Percentiles rank a stretch among this genome's conserved stretches.
These are phyloP conservation scores for Ephestia elutella DNA, from an alignment of 1,140 invertebrate species.

Conservation along the genomic window DNA sequence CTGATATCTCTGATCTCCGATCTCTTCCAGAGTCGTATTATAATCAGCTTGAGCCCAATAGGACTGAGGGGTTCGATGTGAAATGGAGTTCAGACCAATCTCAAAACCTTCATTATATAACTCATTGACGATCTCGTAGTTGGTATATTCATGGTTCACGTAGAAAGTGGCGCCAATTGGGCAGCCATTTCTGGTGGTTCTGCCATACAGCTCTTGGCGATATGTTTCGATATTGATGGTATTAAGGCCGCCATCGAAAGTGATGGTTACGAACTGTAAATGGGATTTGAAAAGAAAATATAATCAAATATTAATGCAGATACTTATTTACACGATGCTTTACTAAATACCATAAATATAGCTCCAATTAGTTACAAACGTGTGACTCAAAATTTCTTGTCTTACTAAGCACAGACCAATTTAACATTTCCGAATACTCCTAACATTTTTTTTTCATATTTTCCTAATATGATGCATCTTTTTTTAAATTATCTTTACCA, in stretches of 20 bases:
- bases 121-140: constrained; percentile 79
- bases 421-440: too few relatives aligned
- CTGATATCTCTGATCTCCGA: constrained; percentile 74
- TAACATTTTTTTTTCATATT: too few relatives aligned
- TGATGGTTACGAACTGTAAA: constrained; percentile 67
- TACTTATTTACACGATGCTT: too few relatives aligned
- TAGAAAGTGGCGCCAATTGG: constrained; percentile 78
- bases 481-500: too few relatives aligned
- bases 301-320: too few relatives aligned
- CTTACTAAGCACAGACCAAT: too few relatives aligned
- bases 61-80: constrained; percentile 62
- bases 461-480: too few relatives aligned
- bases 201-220: constrained; percentile 75
- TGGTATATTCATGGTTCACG: constrained; percentile 81
- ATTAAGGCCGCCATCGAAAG: constrained; percentile 82
- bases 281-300: too few relatives aligned
- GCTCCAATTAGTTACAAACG: too few relatives aligned
- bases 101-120: constrained; percentile 79
- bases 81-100: constrained; percentile 79
- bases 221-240: constrained; percentile 80
- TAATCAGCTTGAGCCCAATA: constrained; percentile 72
- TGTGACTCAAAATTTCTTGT: too few relatives aligned
- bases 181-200: constrained; percentile 80
- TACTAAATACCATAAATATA: too few relatives aligned
- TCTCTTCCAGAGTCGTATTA: constrained; percentile 75